A percentile compares a stretch with the other conserved stretches of the same genome.
Evolutionary conservation across 2,888 invertebrate genomes (phyloP).

Genomic region (Patella ulyssiponensis): DNA sequence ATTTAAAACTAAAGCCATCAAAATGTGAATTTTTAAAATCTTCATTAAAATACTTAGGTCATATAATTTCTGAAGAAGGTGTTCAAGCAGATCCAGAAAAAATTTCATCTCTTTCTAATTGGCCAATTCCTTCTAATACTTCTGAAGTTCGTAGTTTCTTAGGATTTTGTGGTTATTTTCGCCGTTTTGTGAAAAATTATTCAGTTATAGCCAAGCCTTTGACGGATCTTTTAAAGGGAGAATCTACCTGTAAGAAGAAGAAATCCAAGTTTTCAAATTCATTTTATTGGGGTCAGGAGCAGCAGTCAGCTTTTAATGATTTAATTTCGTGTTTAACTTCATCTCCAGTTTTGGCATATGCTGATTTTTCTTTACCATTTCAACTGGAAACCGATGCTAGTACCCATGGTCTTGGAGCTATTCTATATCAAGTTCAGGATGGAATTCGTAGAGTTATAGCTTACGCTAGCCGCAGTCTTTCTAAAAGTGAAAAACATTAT

Average conservation of each 20-base stretch:
- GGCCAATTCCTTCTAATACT: constrained; percentile 30
- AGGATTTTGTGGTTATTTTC: constrained; percentile 38
- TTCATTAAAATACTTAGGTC: constrained; percentile 39
- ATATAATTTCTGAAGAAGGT: constrained; percentile 37
- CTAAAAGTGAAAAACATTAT: too few relatives aligned
- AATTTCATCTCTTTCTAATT: constrained; percentile 21
- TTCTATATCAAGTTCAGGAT: constrained; percentile 33
- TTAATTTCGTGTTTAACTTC: constrained; percentile 28
- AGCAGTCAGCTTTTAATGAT: constrained; percentile 32
- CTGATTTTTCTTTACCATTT: constrained; percentile 38
- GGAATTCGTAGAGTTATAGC: constrained; percentile 29
- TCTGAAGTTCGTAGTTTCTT: constrained; percentile 33
- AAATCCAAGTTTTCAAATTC: background rate
- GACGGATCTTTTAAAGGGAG: constrained; percentile 32
- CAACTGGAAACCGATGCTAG: constrained; percentile 20
- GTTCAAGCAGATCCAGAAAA: constrained; percentile 34
- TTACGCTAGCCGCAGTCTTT: too few relatives aligned
- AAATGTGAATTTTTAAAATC: constrained; percentile 42
- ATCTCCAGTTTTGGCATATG: constrained; percentile 39
- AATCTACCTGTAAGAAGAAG: constrained; percentile 5
- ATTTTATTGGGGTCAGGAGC: constrained; percentile 38
- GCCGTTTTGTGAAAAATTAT: constrained; percentile 36
- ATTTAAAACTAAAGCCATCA: constrained; percentile 37
- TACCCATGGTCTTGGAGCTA: constrained; percentile 29
- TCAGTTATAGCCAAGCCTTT: constrained; percentile 37